Evolutionary conservation across 2,113 vertebrate species (phyloP).

Genomic region (Mastomys coucha): DNA sequence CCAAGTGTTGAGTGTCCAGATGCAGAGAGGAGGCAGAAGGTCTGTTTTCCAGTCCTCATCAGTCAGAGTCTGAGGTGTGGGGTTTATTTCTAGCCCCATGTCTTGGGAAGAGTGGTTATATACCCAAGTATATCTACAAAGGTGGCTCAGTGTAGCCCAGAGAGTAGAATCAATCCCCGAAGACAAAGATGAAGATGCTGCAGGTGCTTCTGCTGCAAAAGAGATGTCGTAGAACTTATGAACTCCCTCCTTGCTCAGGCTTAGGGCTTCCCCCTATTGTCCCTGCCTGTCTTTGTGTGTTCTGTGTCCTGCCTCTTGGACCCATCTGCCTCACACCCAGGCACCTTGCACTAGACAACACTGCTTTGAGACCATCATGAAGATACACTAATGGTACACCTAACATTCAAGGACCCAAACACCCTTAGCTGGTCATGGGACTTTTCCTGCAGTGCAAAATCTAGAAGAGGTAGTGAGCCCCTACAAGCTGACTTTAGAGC

Average conservation of each 20-base stretch:
- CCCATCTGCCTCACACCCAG: background rate
- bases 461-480: background rate
- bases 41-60: background rate
- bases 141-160: background rate
- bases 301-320: background rate
- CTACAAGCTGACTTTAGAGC: accelerated
- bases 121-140: background rate
- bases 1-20: background rate
- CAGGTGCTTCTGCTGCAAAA: background rate
- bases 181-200: background rate
- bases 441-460: background rate
- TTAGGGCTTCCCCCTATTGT: background rate
- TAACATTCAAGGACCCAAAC: accelerated
- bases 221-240: accelerated
- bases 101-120: background rate
- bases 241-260: accelerated
- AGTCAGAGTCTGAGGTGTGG: background rate
- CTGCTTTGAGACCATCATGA: background rate
- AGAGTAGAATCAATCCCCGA: background rate
- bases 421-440: background rate
- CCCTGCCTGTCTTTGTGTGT: background rate
- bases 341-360: background rate
- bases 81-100: background rate
- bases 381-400: background rate
- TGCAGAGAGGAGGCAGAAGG: background rate